These are phyloP conservation scores for Menura novaehollandiae DNA, from an alignment of 2,113 vertebrate genomes.

Conservation along the genomic window DNA sequence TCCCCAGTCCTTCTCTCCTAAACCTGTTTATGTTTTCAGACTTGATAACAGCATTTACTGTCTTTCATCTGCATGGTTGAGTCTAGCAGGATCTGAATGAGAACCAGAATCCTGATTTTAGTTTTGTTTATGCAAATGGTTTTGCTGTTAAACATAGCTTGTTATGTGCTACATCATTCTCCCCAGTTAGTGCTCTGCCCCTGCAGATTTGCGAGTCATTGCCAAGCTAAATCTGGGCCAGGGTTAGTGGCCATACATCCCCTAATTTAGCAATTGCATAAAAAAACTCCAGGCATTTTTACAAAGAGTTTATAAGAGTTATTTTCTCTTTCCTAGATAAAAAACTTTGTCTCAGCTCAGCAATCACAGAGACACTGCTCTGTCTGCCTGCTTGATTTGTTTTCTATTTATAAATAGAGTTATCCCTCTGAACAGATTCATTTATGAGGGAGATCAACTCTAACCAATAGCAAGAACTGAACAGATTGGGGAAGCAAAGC, in stretches of 20 bases:
- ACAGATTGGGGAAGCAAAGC: background rate
- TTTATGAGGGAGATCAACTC: conserved; percentile 10
- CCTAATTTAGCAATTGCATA: background rate
- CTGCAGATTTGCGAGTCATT: background rate
- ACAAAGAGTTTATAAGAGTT: background rate
- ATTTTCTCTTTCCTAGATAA: background rate
- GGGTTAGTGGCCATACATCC: background rate
- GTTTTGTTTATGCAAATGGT: background rate
- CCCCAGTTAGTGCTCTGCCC: background rate
- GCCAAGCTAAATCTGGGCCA: background rate
- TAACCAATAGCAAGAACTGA: background rate
- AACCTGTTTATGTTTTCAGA: background rate
- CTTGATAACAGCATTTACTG: background rate
- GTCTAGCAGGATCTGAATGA: background rate
- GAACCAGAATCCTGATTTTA: background rate
- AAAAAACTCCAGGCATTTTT: background rate
- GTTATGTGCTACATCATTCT: background rate
- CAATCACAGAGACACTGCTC: background rate
- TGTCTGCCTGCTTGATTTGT: background rate
- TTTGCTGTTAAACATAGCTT: background rate
- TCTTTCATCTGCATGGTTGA: background rate
- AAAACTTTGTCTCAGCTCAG: background rate
- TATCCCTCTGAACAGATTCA: background rate
- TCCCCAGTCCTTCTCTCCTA: background rate
- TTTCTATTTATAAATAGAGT: conserved; percentile 27